phyloP scores from a whole-genome alignment of 2,888 invertebrate species.

The Ethmia dodecea region DNA sequence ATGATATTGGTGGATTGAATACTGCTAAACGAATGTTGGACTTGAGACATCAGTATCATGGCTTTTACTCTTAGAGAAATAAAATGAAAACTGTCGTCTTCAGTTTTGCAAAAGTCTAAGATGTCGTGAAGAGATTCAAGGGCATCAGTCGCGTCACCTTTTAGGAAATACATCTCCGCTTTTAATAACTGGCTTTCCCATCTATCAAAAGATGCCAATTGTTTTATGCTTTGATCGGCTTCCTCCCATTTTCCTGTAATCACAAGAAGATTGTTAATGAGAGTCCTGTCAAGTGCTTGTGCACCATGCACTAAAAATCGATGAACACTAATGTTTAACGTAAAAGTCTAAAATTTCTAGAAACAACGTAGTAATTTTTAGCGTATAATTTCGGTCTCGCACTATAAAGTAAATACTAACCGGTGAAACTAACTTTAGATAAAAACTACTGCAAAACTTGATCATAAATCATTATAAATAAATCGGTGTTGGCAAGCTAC shows the following conservation, averaged over 20 bases:
- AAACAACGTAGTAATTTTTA: too few species aligned
- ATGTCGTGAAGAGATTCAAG: conserved; percentile 70
- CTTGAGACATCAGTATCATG: conserved; percentile 81
- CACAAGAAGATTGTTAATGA: too few species aligned
- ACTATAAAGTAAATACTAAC: too few species aligned
- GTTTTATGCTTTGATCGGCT: conserved; percentile 82
- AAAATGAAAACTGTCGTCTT: conserved; percentile 71
- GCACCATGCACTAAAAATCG: too few species aligned
- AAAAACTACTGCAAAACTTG: too few species aligned
- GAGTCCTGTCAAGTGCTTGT: too few species aligned
- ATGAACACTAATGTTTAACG: too few species aligned
- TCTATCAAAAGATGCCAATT: conserved; percentile 81
- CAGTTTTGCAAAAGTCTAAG: conserved; percentile 70
- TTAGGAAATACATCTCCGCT: conserved; percentile 75
- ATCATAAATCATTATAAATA: too few species aligned
- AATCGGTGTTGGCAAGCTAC: too few species aligned
- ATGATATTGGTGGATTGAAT: conserved; percentile 74
- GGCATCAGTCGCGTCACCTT: conserved; percentile 65
- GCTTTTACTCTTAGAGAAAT: conserved; percentile 79
- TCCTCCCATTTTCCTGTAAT: conserved; percentile 81
- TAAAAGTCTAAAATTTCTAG: too few species aligned
- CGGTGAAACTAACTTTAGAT: too few species aligned
- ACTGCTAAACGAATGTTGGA: conserved; percentile 79
- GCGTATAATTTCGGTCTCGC: too few species aligned
- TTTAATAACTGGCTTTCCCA: conserved; percentile 80